Evolutionary conservation across 1,140 invertebrate genomes (phyloP).

Genomic region (Drosophila burlai): DNA sequence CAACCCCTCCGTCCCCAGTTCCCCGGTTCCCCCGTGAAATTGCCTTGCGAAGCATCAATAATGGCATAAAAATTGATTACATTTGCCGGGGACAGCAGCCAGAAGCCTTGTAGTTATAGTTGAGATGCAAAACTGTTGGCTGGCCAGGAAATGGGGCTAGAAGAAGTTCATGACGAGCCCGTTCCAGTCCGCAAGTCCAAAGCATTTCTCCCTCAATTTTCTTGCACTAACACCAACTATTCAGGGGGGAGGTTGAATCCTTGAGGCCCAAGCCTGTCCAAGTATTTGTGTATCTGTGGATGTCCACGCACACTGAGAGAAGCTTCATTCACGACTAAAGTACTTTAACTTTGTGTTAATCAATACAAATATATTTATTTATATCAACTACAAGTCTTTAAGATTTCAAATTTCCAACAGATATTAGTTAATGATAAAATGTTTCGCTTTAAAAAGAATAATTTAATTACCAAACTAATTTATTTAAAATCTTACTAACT

Average conservation of each 20-base stretch:
- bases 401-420: too few species aligned
- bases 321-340: background rate
- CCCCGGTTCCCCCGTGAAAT: conserved; percentile 25
- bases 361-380: background rate
- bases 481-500: too few species aligned
- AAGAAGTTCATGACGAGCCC: conserved; percentile 25
- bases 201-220: conserved; percentile 39
- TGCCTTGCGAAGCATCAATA: conserved; percentile 78
- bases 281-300: conserved; percentile 50
- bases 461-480: too few species aligned
- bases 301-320: conserved; percentile 17
- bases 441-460: too few species aligned
- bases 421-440: too few species aligned
- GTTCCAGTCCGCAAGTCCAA: background rate
- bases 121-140: conserved; percentile 51
- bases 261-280: conserved; percentile 58
- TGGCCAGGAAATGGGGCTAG: conserved; percentile 61
- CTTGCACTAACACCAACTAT: conserved; percentile 57
- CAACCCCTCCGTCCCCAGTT: background rate
- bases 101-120: conserved; percentile 58
- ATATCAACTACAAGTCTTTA: background rate
- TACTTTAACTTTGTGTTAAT: accelerated
- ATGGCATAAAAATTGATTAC: conserved; percentile 82
- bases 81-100: conserved; percentile 49
- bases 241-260: conserved; percentile 41